A percentile compares a stretch with the other conserved stretches of the same genome.
Evolutionary conservation across 2,888 invertebrate species (phyloP).

Genomic region (Ctena decussata): DNA sequence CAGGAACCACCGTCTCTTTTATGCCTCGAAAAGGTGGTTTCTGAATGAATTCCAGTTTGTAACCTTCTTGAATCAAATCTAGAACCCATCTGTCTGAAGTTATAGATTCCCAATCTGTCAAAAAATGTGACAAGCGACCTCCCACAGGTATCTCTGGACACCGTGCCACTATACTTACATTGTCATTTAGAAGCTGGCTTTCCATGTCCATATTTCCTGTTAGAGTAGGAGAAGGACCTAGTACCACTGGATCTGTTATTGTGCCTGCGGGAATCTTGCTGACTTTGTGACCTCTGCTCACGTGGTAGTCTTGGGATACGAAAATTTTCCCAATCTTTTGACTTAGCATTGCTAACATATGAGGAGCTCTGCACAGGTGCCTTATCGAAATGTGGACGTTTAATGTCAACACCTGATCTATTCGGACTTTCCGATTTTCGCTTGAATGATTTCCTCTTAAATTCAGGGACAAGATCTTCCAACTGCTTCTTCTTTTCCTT

Average conservation of each 20-base stretch:
- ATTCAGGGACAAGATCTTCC: background rate
- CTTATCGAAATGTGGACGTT: background rate
- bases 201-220: too few species aligned
- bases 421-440: background rate
- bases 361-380: background rate
- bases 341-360: background rate
- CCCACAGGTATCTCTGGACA: conserved; percentile 43
- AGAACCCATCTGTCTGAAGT: too few species aligned
- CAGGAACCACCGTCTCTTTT: conserved; percentile 19
- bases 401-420: background rate
- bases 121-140: conserved; percentile 10
- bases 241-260: background rate
- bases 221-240: background rate
- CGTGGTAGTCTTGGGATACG: background rate
- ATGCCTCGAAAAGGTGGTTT: conserved; percentile 15
- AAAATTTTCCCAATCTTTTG: background rate
- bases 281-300: background rate
- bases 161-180: conserved; percentile 21
- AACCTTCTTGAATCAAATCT: conserved; percentile 18
- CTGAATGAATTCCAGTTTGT: conserved; percentile 28
- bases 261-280: background rate
- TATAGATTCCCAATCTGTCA: too few species aligned
- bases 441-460: background rate
- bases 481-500: too few species aligned
- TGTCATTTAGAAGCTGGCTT: too few species aligned